Base-by-base conservation (phyloP, 2,888 invertebrate species). In the Fragum whitleyi region DNA sequence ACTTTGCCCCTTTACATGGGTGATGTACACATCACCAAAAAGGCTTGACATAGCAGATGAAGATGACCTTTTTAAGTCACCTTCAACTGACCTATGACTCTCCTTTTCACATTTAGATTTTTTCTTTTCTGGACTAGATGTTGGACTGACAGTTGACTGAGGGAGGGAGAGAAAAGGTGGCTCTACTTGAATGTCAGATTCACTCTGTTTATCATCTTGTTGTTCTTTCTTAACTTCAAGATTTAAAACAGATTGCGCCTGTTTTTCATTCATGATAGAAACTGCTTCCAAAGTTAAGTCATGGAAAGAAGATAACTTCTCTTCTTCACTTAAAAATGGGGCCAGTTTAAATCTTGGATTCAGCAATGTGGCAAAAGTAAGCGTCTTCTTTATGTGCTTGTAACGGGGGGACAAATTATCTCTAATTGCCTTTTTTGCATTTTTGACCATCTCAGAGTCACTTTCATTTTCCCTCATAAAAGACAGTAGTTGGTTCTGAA, bases 331-430 rank as follows among this genome's bases (percentile, higher is more conserved):
- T 19, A 74, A 28, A 21, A 80, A 82, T 28, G 79, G 78, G 3
- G 57, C 61, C 1, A 68, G 42, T 39, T 82, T 78, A 51, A 79
- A 82, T 14, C 82, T 21, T 26, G 82, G 79, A 39, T 82, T 79
- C 2, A 82, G n/a, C 5, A 76, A n/a, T 1, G 75, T n/a, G 5
- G 72, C 59, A 23, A 71, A 21, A 28, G 57, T 59, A 16, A 80
- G 69, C 23, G 32, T 59, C 14, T 39, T 14, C 42, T 72, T 72
- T 11, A 73, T 21, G 32, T 69, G 26, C 23, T 21, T 51, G 21
- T 79, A 75, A 23, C 71, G 42, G 32, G 28, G 28, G n/a, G 32
- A 21, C 9, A 79, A 51, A 36, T 72, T 59, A 47, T 39, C 51
- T 16, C 0, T 3, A 1, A 73, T 55, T 28, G 74, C 69, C 11